These are phyloP conservation scores for Fregata magnificens DNA, from an alignment of 2,113 vertebrate genomes.

Conservation along the genomic window DNA sequence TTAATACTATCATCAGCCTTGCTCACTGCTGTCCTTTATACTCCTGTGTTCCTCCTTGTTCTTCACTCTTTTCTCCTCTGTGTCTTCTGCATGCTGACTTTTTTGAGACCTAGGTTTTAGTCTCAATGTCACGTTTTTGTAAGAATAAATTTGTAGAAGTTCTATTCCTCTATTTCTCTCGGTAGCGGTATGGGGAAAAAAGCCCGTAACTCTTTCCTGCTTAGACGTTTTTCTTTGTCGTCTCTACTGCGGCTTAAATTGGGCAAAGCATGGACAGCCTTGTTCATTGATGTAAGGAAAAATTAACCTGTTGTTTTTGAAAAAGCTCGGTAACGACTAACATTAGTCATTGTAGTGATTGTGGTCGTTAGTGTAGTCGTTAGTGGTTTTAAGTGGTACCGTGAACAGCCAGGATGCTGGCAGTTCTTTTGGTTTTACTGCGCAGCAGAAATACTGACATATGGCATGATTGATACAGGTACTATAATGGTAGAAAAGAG, in stretches of 20 bases:
- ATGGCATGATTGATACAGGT: background rate
- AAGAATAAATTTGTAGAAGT: background rate
- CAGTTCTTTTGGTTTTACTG: background rate
- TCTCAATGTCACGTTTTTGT: background rate
- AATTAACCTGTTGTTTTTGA: background rate
- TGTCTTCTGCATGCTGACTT: background rate
- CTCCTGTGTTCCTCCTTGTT: background rate
- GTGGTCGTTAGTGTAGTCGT: background rate
- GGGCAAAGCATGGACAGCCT: background rate
- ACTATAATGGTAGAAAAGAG: background rate
- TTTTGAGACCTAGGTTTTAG: background rate
- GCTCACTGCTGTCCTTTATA: background rate
- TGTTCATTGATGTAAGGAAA: background rate
- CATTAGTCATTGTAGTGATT: background rate
- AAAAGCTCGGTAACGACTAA: background rate
- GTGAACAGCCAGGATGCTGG: background rate
- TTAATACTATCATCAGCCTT: background rate
- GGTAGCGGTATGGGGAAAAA: accelerated
- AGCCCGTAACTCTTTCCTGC: background rate
- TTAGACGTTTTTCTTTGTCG: background rate
- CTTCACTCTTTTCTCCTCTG: background rate
- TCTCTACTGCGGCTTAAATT: background rate
- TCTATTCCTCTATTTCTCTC: background rate
- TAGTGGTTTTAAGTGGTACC: background rate
- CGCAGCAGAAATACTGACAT: background rate